These are phyloP conservation scores for Euspilapteryx auroguttella DNA, from an alignment of 2,888 invertebrate species.

Conservation along the genomic window DNA sequence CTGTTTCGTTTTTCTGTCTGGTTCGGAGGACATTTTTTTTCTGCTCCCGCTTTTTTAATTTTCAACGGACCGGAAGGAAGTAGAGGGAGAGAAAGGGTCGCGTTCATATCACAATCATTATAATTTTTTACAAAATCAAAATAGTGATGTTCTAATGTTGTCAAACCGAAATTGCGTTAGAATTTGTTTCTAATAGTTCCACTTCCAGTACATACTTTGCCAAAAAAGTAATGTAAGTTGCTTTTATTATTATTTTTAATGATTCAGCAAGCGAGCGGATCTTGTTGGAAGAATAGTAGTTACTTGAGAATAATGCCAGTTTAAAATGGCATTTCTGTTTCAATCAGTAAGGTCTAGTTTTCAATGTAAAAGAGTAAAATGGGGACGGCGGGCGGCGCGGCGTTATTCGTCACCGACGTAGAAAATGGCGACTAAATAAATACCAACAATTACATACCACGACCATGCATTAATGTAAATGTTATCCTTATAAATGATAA, in stretches of 20 bases:
- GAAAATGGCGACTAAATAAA: conserved; percentile 62
- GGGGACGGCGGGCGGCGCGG: conserved; percentile 43
- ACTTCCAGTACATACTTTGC: too few relatives aligned
- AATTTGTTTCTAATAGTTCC: too few relatives aligned
- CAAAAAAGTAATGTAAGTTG: background rate
- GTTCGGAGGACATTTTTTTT: too few relatives aligned
- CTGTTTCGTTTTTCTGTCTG: too few relatives aligned
- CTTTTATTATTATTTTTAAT: conserved; percentile 41
- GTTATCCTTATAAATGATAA: too few relatives aligned
- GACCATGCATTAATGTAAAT: conserved; percentile 9
- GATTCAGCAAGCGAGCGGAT: conserved; percentile 44
- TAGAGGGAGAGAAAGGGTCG: too few relatives aligned
- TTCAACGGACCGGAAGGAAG: too few relatives aligned
- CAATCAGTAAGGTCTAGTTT: conserved; percentile 46
- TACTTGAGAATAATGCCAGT: conserved; percentile 25
- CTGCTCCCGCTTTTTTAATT: too few relatives aligned
- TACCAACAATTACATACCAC: conserved; percentile 49
- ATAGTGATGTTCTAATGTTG: too few relatives aligned
- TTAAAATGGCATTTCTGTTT: conserved; percentile 36
- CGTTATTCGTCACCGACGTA: conserved; percentile 55
- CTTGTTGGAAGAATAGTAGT: conserved; percentile 24
- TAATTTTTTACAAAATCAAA: too few relatives aligned
- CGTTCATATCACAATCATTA: too few relatives aligned
- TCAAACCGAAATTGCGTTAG: too few relatives aligned
- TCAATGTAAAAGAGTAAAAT: conserved; percentile 26